Percentiles rank a stretch among this genome's conserved stretches.
Evolutionary conservation across 2,113 vertebrate genomes (phyloP).

Genomic region (Sinocyclocheilus maitianheensis): DNA sequence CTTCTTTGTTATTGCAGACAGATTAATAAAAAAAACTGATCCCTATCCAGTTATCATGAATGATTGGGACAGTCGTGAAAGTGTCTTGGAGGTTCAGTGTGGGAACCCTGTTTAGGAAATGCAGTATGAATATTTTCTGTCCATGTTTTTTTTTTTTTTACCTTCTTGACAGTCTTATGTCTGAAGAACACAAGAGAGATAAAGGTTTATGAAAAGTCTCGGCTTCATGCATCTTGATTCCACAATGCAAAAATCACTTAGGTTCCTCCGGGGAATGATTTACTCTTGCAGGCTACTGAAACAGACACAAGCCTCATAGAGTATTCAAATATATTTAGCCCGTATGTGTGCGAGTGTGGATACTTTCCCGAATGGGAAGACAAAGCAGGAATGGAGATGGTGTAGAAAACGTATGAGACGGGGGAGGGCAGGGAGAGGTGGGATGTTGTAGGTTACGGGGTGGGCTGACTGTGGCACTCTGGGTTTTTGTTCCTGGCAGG

Average conservation of each 20-base stretch:
- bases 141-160: neutral
- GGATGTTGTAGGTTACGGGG: neutral
- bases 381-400: constrained; percentile 56
- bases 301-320: constrained; percentile 62
- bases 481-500: constrained; percentile 77
- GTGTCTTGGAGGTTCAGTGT: too few relatives aligned
- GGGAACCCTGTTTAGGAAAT: too few relatives aligned
- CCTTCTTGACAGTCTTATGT: neutral
- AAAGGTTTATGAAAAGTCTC: constrained; percentile 12
- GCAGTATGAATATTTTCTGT: too few relatives aligned
- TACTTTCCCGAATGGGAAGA: neutral
- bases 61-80: too few relatives aligned
- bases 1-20: too few relatives aligned
- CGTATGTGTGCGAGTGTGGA: constrained; percentile 59
- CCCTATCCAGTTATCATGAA: too few relatives aligned
- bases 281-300: constrained; percentile 65
- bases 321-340: constrained; percentile 73
- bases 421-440: neutral
- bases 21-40: too few relatives aligned
- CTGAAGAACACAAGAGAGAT: neutral
- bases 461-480: constrained; percentile 64
- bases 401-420: constrained; percentile 52
- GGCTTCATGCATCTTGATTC: constrained; percentile 12
- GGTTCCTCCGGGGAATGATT: constrained; percentile 65
- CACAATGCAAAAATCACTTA: constrained; percentile 54